phyloP scores from a whole-genome alignment of 2,888 invertebrate genomes.

The Platycnemis pennipes region DNA sequence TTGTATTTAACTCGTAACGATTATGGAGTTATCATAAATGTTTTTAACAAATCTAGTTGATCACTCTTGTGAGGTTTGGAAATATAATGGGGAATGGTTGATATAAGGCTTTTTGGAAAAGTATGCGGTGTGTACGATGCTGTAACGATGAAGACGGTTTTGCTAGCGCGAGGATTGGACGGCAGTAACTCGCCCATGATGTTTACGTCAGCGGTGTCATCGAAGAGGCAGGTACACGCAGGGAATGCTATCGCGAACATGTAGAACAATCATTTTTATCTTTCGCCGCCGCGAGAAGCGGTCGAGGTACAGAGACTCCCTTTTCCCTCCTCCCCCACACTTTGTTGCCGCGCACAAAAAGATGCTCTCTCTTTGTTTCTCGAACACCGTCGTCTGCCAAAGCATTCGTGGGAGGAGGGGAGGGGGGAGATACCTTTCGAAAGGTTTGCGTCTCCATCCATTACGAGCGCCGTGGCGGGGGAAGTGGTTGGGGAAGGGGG shows the following conservation, averaged over 20 bases:
- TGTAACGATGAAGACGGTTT: neutral
- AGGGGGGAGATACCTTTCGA: neutral
- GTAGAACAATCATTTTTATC: conserved; percentile 14
- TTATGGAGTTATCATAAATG: no score
- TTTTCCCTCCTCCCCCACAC: neutral
- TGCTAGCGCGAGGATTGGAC: neutral
- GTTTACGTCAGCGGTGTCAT: neutral
- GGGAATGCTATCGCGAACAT: neutral
- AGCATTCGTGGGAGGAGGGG: neutral
- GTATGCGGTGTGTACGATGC: no score
- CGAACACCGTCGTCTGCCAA: neutral
- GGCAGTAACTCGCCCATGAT: neutral
- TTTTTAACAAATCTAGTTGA: no score
- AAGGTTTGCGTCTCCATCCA: conserved; percentile 26
- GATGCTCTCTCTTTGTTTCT: neutral
- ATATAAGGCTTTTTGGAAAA: no score
- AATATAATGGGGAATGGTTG: no score
- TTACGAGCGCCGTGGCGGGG: neutral
- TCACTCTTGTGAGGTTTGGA: no score
- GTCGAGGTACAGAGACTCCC: neutral
- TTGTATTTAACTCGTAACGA: no score
- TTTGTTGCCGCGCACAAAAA: neutral
- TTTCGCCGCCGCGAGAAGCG: neutral
- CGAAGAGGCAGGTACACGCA: neutral
- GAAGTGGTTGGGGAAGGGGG: neutral